Base-by-base conservation (phyloP, 2,888 invertebrate species). In the Ophion obscuratus region DNA sequence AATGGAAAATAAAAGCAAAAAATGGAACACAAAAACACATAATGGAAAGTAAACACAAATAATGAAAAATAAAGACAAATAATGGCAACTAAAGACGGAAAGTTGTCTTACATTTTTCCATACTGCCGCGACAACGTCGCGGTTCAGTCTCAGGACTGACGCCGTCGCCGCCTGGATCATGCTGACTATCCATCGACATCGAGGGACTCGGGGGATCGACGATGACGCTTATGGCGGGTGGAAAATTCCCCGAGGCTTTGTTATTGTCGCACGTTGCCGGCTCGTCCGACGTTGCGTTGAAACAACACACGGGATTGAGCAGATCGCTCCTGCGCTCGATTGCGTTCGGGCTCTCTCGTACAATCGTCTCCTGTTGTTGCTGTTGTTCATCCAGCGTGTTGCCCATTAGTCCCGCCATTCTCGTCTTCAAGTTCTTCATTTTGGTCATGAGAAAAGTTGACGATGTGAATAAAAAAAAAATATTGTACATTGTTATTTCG, bases 161-260 rank as follows among this genome's bases (percentile, higher is more conserved):
- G 27, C 81, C 88, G 11, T 86, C 66, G 10, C 20, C n/a, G 11
- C 57, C 31, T 36, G 87, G 76, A 71, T 93, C 92, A 9, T 90
- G 90, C 74, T 90, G 91, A 78, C 91, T 92, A 67, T 91, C 92
- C 68, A 93, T 92, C 5, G 94, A 94, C 85, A 92, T 89, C 11
- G 94, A 93, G 0, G 94, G 94, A 85, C 94, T 94, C 14, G 94
- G 94, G 20, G 94, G 94, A 89, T 94, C 93, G 36, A 94, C 93
- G 75, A 94, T 92, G n/a, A 94, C 94, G 66, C 93, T 94, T 70
- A 94, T 93, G 2, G 92, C 90, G 5, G 93, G 92, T n/a, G 93
- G 94, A 88, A 93, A 94, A 53, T 90, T 92, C 9, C 82, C 70
- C 10, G 88, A 77, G 0, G 81, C 81, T 53, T 92, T 90, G 53